Evolutionary conservation across 92 coral and sea anemone genomes (phyloP), one percentile per base, ranked within the genome.

Genomic region (Porites divaricata): DNA sequence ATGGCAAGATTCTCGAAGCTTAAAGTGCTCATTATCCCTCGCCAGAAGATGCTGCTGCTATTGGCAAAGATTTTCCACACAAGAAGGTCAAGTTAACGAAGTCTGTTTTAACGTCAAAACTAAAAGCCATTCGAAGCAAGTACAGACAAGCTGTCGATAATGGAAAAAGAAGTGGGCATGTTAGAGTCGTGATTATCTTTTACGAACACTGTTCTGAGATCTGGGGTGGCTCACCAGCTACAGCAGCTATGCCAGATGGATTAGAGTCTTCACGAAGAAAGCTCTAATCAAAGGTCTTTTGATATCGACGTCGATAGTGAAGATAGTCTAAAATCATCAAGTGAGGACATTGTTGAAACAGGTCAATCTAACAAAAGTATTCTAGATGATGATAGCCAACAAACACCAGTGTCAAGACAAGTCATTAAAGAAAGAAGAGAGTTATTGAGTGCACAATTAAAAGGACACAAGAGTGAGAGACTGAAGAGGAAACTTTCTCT

Each of bases 161-260:
- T 53, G 88, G 88, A 85, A 76, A 83, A 77, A 56, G 88, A 85
- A 85, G 86, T 74, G 86, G 90, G 74, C 85, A 80, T 80, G 90
- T 86, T 25, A 80, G 89, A 86, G 90, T 87, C 81, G 76, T 87
- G 49, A 72, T 87, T 76, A 72, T 74, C 81, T 80, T 72, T 66
- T 87, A 69, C 70, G 86, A 87, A 66, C 90, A 72, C 81, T 87
- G 86, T 64, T 72, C 81, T 19, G 81, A 73, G 76, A 54, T 87
- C 69, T 87, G 90, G 90, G 91, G 91, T 65, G 87, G 91, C 68
- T 88, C 91, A 75, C 83, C 91, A 81, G 91, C 91, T 76, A 88
- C 87, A 81, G 72, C 83, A 74, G 80, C 89, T 63, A 45, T 86
- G 69, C 64, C 80, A 71, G 64, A 51, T 72, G 85, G 85, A 65